Evolutionary conservation across 2,888 invertebrate genomes (phyloP).

Genomic region (Pecten maximus): DNA sequence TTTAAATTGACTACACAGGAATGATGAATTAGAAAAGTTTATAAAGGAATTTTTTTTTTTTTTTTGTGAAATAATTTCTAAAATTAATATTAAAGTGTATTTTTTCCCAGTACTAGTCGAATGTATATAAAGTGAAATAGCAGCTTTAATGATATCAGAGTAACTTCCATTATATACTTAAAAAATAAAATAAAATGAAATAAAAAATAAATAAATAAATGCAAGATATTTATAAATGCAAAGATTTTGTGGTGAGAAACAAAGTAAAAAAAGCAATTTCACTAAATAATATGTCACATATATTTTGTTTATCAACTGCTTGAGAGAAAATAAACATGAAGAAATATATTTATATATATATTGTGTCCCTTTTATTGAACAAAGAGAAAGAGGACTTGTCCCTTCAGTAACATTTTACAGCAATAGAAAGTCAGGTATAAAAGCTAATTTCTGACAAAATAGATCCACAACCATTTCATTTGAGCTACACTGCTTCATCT

Average conservation of each 20-base stretch:
- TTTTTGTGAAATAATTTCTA: too few relatives aligned
- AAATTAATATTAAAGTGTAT: too few relatives aligned
- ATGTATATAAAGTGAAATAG: too few relatives aligned
- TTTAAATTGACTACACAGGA: too few relatives aligned
- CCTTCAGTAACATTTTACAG: not conserved
- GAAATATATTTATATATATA: not conserved
- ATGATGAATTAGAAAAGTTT: too few relatives aligned
- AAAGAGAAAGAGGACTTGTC: not conserved
- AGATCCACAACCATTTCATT: conserved; percentile 12
- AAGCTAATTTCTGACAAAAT: not conserved
- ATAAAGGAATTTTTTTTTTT: too few relatives aligned
- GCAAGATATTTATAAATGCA: not conserved
- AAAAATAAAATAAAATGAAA: too few relatives aligned
- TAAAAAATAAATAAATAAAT: too few relatives aligned
- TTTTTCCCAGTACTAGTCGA: too few relatives aligned
- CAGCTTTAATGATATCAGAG: too few relatives aligned
- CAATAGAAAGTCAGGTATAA: not conserved
- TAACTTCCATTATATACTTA: too few relatives aligned
- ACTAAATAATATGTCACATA: not conserved
- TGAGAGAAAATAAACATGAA: not conserved
- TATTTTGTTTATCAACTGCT: not conserved
- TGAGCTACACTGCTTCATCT: conserved; percentile 2
- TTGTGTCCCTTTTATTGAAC: not conserved
- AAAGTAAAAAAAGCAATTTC: not conserved
- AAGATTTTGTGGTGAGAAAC: not conserved